These are phyloP conservation scores for Hapalemur alaotrensis DNA, from an alignment of 2,797 vertebrate genomes.

Conservation along the genomic window DNA sequence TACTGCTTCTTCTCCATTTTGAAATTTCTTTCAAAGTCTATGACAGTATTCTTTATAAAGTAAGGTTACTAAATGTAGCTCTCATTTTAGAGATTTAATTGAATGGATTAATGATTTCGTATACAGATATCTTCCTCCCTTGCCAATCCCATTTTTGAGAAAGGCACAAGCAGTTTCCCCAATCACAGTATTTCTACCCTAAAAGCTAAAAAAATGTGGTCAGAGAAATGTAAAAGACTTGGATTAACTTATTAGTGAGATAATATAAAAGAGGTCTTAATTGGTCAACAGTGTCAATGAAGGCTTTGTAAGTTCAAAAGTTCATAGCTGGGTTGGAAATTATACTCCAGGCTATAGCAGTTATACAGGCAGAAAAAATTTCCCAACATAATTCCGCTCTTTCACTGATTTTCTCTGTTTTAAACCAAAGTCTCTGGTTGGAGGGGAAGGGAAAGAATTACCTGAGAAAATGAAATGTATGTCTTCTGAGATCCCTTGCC, in stretches of 20 bases:
- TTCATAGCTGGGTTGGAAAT: background rate
- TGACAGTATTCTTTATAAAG: background rate
- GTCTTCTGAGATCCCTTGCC: background rate
- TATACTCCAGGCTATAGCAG: background rate
- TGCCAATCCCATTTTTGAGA: background rate
- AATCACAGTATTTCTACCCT: background rate
- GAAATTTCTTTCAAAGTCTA: background rate
- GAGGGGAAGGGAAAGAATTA: background rate
- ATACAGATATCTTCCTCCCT: background rate
- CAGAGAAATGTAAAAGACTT: conserved; percentile 25
- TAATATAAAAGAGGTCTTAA: background rate
- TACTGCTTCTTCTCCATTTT: background rate
- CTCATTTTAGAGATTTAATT: background rate
- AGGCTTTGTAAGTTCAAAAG: conserved; percentile 35
- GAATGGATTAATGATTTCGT: background rate
- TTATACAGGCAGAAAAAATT: background rate
- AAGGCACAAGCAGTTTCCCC: background rate
- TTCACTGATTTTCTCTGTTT: background rate
- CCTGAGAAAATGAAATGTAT: background rate
- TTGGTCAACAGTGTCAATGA: conserved; percentile 11
- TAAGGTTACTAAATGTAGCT: background rate
- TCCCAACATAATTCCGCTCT: background rate
- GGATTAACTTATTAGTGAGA: conserved; percentile 23
- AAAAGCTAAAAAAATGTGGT: conserved; percentile 4
- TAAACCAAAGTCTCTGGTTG: background rate